Base-by-base conservation (phyloP, 2,888 invertebrate species). In the Cantharis rufa region DNA sequence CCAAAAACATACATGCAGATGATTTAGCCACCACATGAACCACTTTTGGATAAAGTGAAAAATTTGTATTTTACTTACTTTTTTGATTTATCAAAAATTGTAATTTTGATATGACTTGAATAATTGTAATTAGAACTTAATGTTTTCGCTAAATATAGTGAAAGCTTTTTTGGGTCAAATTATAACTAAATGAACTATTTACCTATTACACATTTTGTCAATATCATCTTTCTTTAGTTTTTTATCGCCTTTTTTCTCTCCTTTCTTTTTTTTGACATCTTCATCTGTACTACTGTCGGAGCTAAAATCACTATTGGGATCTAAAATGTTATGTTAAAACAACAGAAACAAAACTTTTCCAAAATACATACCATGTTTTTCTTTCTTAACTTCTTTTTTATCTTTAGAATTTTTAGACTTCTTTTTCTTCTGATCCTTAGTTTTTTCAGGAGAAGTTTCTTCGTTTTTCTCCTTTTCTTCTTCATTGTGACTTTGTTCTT, bases 401-500 rank as follows among this genome's bases (percentile, higher is more conserved):
- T 92, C 92, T 1, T 84, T 82, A 62, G 90, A 90, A 32, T 92
- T 89, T 70, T 89, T 92, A 77, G 86, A 89, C 79, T 88, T 94
- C 86, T 93, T 94, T 4, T 90, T 90, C 62, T 92, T 91, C 75
- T 90, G 92, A 11, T 66, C 64, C 83, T 91, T 90, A 21, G 93
- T 92, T 85, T 92, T 92, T 82, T 91, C 91, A 83, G 89, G 83
- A 18, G 86, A 84, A 72, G 93, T 90, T 83, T 93, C 92, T 81
- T 93, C 92, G 28, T 94, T 94, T 83, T 94, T 93, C 79, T 93
- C 93, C 32, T 92, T 89, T 18, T 89, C 90, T 76, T 92, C 94
- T 24, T 95, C 93, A 68, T 94, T 93, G 73, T 90, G 88, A 62
- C 88, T 89, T 18, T 92, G 92, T 76, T 94, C 92, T 83, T 94